Conservation (phyloP, 2,888 invertebrate species). For the Camponotus fellah region DNA sequence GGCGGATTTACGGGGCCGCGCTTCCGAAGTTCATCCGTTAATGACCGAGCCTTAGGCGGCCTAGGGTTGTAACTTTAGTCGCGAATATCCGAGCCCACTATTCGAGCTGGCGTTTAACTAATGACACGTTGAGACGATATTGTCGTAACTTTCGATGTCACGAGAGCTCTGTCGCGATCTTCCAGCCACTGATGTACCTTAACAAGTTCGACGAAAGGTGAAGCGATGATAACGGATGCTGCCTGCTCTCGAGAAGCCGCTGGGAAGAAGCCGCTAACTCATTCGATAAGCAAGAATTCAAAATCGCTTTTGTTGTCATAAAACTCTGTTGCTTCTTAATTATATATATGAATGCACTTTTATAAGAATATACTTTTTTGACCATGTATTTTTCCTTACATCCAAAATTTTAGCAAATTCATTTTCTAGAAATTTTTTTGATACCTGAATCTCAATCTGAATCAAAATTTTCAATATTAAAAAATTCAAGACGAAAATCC, state of each 20-base stretch:
- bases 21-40: constrained; percentile 58
- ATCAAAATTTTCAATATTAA: too few relatives aligned
- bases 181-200: not conserved
- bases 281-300: not conserved
- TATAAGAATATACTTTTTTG: too few relatives aligned
- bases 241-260: not conserved
- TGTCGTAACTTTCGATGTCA: constrained; percentile 61
- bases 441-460: too few relatives aligned
- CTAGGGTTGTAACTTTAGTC: constrained; percentile 39
- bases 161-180: constrained; percentile 30
- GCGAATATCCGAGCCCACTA: constrained; percentile 47
- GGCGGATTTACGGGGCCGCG: constrained; percentile 43
- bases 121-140: constrained; percentile 60
- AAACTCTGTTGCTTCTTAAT: not conserved
- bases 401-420: too few relatives aligned
- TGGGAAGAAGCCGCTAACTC: not conserved
- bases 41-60: constrained; percentile 44
- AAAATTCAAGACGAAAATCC: too few relatives aligned
- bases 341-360: too few relatives aligned
- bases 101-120: constrained; percentile 46
- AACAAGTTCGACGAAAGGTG: constrained; percentile 22
- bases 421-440: too few relatives aligned
- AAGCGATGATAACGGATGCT: constrained; percentile 19
- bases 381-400: too few relatives aligned
- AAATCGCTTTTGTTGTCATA: not conserved